Base-by-base conservation (phyloP, 2,888 invertebrate genomes). In the Athripsodes cinereus region DNA sequence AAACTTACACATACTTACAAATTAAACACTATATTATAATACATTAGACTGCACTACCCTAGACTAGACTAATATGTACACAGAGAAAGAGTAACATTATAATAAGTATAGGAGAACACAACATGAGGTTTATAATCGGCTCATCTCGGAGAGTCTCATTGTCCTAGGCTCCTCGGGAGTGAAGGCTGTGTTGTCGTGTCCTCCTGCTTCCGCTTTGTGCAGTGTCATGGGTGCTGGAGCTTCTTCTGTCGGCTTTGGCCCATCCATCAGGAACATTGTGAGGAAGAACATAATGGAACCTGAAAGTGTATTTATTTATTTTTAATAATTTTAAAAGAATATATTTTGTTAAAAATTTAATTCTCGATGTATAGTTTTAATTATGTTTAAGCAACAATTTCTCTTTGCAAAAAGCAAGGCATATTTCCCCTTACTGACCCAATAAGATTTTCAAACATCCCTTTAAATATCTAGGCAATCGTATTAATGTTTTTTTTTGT, bases 261-360 rank as follows among this genome's bases (percentile, higher is more conserved):
- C 88, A 48, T 87, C 90, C 84, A 92, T 89, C 61, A 92, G 72
- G 76, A 91, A 88, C 76, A 89, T 87, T 1, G 90, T 90, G 10
- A 88, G 71, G 67, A 91, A 82, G 78, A 92, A 92, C 70, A 92
- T 78, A 57, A 91, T 80, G 53, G 91, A 90, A 74, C 90, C 90
- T 91, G 72, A 58, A 69, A 70, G 62, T n/a, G 18, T 35, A 59
- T 26, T 10, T 10, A 26, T 26, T 55, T 34, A 34, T 34, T 34
- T 34, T 31, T 16, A 8, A 34, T 10, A 34, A 34, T 8, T 34
- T 34, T 34, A 13, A 34, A 34, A 10, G 34, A 34, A 10, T 34
- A 10, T 8, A 34, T 34, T 10, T 34, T 34, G 13, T 8, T 10
- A 13, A 13, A 34, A 8, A 34, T 34, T 10, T 34, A 34, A 34